These are phyloP conservation scores for Antennarius striatus DNA, from an alignment of 2,113 vertebrate species.

Conservation along the genomic window DNA sequence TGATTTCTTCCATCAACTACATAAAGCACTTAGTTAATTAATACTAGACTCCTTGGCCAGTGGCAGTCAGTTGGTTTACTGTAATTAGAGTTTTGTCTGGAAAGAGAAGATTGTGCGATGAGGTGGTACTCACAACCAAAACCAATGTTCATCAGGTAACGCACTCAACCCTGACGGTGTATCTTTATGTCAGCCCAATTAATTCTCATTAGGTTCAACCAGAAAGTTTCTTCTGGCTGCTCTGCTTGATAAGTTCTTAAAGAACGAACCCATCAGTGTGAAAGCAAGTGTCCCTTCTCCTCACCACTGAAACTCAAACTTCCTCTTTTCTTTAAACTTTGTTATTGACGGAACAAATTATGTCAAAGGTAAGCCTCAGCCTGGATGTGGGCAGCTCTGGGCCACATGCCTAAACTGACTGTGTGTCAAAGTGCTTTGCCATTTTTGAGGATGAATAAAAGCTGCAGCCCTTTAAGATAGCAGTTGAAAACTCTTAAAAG, in stretches of 20 bases:
- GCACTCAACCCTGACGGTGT: conserved; percentile 24
- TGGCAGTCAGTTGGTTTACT: conserved; percentile 4
- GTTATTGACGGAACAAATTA: conserved; percentile 45
- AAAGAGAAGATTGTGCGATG: neutral
- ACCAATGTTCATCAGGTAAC: conserved; percentile 31
- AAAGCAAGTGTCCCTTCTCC: too few relatives aligned
- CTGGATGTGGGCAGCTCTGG: conserved; percentile 26
- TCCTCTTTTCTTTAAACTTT: conserved; percentile 29
- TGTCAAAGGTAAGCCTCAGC: conserved; percentile 42
- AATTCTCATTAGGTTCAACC: conserved; percentile 38
- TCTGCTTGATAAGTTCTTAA: neutral
- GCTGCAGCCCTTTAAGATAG: conserved; percentile 16
- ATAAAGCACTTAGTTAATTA: conserved; percentile 17
- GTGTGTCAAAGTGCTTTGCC: conserved; percentile 35
- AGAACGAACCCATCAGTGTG: conserved; percentile 25
- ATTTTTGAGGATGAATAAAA: conserved; percentile 54
- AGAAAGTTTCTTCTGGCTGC: conserved; percentile 1
- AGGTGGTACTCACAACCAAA: neutral
- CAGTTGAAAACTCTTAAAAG: conserved; percentile 58
- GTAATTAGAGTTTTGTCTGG: conserved; percentile 29
- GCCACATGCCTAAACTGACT: conserved; percentile 20
- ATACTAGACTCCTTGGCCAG: conserved; percentile 3
- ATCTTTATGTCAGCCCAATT: conserved; percentile 25
- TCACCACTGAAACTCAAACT: conserved; percentile 6
- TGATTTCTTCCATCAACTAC: conserved; percentile 17